phyloP scores from a whole-genome alignment of 2,888 invertebrate species.

The Periphyllus acericola region DNA sequence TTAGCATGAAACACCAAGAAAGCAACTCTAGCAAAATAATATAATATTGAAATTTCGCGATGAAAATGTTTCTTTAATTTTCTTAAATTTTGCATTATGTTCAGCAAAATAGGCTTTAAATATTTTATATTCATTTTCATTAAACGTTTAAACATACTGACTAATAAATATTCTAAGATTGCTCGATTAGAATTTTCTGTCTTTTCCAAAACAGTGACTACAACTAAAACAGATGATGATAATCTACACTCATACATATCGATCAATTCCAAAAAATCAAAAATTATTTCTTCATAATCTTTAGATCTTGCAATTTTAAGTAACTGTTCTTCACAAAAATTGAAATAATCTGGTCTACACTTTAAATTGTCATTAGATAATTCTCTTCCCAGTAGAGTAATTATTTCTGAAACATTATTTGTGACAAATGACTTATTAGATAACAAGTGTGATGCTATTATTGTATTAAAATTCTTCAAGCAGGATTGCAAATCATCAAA shows the following conservation, averaged over 20 bases:
- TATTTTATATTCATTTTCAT: neutral
- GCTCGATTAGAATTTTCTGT: neutral
- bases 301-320: conserved; percentile 14
- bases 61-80: conserved; percentile 35
- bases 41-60: neutral
- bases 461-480: conserved; percentile 34
- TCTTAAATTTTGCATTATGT: neutral
- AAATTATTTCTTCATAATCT: neutral
- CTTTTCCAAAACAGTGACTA: conserved; percentile 32
- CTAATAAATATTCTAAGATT: conserved; percentile 37
- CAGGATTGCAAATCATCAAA: conserved; percentile 16
- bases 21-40: conserved; percentile 41
- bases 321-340: conserved; percentile 41
- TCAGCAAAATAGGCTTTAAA: neutral
- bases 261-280: conserved; percentile 44
- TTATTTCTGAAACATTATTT: neutral
- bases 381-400: neutral
- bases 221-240: conserved; percentile 5
- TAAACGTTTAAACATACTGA: conserved; percentile 24
- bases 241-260: neutral
- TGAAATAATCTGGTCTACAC: conserved; percentile 3
- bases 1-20: conserved; percentile 28
- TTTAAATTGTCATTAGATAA: conserved; percentile 29
- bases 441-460: neutral
- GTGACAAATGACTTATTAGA: neutral